These are phyloP conservation scores for Heliconius congener DNA, from an alignment of 1,140 invertebrate genomes.

Conservation along the genomic window DNA sequence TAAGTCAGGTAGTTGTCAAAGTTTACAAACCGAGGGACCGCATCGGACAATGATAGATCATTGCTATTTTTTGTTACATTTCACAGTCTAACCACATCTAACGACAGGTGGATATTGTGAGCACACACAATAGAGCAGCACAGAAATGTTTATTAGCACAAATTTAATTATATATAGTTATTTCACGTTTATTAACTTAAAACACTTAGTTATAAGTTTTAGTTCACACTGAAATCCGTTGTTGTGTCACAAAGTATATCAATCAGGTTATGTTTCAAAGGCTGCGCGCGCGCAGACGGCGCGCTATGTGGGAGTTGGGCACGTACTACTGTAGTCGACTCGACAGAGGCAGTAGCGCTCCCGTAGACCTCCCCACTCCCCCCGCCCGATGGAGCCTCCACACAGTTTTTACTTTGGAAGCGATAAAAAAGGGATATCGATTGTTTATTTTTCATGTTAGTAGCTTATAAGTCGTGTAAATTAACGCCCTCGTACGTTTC, in stretches of 20 bases:
- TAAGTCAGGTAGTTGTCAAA: slow-evolving; percentile 74
- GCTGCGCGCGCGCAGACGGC: slow-evolving; percentile 66
- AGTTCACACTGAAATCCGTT: slow-evolving; percentile 73
- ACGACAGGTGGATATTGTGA: slow-evolving; percentile 68
- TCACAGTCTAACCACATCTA: slow-evolving; percentile 73
- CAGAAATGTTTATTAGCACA: slow-evolving; percentile 34
- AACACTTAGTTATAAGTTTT: slow-evolving; percentile 34
- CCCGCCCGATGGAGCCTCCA: slow-evolving; percentile 63
- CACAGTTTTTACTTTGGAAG: slow-evolving; percentile 71
- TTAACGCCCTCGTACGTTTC: slow-evolving; percentile 36
- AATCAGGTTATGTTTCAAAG: slow-evolving; percentile 52
- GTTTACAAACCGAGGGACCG: slow-evolving; percentile 66
- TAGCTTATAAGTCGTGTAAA: slow-evolving; percentile 74
- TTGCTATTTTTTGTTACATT: slow-evolving; percentile 80
- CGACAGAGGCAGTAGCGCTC: slow-evolving; percentile 76
- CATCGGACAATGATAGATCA: slow-evolving; percentile 59
- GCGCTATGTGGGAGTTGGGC: slow-evolving; percentile 67
- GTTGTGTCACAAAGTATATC: slow-evolving; percentile 47
- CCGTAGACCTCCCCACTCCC: slow-evolving; percentile 52
- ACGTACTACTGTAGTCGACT: slow-evolving; percentile 71
- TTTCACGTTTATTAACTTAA: not conserved
- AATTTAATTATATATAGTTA: not conserved
- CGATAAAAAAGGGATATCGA: slow-evolving; percentile 77
- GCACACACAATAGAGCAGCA: slow-evolving; percentile 68
- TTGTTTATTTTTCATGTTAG: slow-evolving; percentile 80